Evolutionary conservation across 2,888 invertebrate species (phyloP), one percentile per base, ranked within the genome.

Genomic region (Trissolcus brochymenae): DNA sequence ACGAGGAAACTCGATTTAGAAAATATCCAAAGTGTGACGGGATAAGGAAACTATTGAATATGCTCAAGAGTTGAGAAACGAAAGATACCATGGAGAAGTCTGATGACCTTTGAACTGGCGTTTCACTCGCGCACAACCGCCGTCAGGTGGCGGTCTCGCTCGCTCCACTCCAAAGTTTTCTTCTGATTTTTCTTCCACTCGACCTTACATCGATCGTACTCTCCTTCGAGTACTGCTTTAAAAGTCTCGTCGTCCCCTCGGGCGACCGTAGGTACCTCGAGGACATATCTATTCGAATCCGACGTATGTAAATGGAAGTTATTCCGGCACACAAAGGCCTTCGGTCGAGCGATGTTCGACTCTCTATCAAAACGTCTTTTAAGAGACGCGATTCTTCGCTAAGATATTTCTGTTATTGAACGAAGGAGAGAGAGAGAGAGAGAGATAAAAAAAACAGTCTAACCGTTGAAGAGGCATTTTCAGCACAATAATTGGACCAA

Each of bases 281-380:
- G 78, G 80, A 78, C 76, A 78, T 76, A 74, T 78, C 80, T 80
- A 76, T 81, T 80, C 80, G 80, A 75, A 81, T 80, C 79, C 80
- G 76, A 56, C 79, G 78, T 81, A 80, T 79, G 78, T 81, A 82
- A 82, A 81, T 82, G 80, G 80, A 82, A 81, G 81, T 82, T 82
- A 82, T 81, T 80, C 79, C 77, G 56, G 74, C 76, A 71, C 72
- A 79, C 78, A 79, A 79, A 79, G 75, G 64, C 74, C 73, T 64
- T 72, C 78, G 73, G 68, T 67, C 76, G 78, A 75, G 64, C 72
- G 77, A 78, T 68, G 76, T 77, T 77, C 80, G 72, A 60, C 75
- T 75, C 77, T 77, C 76, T 66, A 79, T 75, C 80, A 75, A 78
- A 80, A 80, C 77, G 67, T 59, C 76, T 76, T 76, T 79, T 72